Evolutionary conservation across 2,797 vertebrate genomes (phyloP).

Genomic region (Synaphobranchus kaupii): DNA sequence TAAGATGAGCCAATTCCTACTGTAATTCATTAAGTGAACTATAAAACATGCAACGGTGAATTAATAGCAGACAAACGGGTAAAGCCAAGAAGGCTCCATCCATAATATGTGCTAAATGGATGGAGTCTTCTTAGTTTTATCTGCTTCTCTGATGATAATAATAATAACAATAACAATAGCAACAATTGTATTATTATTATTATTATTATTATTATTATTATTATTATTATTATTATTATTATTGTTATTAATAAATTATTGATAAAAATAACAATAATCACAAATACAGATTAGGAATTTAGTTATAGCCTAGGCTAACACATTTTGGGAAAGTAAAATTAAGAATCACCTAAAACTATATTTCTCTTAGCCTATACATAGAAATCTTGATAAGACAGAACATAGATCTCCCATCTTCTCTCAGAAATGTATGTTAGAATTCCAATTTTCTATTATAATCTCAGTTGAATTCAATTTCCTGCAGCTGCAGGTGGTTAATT

Average conservation of each 20-base stretch:
- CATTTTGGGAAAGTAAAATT: neutral
- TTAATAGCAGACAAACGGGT: neutral
- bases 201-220: no score
- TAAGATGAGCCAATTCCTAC: neutral
- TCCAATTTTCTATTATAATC: conserved; percentile 14
- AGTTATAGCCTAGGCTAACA: neutral
- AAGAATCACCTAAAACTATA: neutral
- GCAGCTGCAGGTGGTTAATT: conserved; percentile 31
- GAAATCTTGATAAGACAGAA: neutral
- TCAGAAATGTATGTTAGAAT: conserved; percentile 15
- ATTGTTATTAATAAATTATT: no score
- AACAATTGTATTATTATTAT: neutral
- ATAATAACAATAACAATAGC: neutral
- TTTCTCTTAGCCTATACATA: neutral
- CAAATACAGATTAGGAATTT: neutral
- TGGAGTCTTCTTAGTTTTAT: neutral
- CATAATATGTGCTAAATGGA: neutral
- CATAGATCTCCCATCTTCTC: neutral
- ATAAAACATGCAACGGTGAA: neutral
- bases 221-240: neutral
- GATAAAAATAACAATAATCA: neutral
- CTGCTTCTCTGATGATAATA: neutral
- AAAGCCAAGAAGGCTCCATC: neutral
- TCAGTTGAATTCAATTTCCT: conserved; percentile 23
- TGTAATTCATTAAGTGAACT: neutral